Conservation (phyloP, 2,113 vertebrate genomes). For the Illadopsis cleaveri region DNA sequence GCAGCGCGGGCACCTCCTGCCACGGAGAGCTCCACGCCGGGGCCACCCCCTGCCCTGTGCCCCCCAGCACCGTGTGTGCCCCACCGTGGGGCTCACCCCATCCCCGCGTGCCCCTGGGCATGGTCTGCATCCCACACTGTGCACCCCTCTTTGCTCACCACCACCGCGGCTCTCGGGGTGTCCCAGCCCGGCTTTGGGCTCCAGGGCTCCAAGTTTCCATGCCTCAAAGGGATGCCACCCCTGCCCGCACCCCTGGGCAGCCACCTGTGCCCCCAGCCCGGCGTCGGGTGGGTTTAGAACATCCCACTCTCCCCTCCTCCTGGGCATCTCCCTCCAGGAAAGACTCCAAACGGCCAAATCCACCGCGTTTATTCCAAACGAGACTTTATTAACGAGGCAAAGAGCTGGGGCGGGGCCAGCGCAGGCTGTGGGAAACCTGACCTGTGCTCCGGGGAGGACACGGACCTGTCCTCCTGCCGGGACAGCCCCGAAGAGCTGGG, state of each 20-base stretch:
- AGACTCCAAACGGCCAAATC: neutral
- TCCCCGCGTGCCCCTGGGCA: accelerated
- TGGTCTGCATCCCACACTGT: accelerated
- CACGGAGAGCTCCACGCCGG: neutral
- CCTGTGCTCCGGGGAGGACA: neutral
- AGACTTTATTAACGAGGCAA: neutral
- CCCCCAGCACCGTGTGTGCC: accelerated
- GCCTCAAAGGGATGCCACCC: neutral
- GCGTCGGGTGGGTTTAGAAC: accelerated
- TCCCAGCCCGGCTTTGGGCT: accelerated
- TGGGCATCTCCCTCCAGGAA: accelerated
- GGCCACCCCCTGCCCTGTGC: neutral
- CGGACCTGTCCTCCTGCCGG: neutral
- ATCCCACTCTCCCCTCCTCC: too few species aligned
- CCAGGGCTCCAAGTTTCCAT: accelerated
- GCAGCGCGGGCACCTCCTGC: neutral
- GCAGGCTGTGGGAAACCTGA: neutral
- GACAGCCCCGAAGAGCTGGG: neutral
- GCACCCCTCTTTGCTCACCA: neutral
- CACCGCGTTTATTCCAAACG: neutral
- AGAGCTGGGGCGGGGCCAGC: neutral
- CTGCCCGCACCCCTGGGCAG: neutral
- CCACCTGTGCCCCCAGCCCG: neutral
- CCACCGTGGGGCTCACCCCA: accelerated
- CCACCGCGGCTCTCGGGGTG: accelerated